Percentiles rank a stretch among this genome's conserved stretches.
Conservation (phyloP, 2,888 invertebrate genomes). For the Sycophila texana region DNA sequence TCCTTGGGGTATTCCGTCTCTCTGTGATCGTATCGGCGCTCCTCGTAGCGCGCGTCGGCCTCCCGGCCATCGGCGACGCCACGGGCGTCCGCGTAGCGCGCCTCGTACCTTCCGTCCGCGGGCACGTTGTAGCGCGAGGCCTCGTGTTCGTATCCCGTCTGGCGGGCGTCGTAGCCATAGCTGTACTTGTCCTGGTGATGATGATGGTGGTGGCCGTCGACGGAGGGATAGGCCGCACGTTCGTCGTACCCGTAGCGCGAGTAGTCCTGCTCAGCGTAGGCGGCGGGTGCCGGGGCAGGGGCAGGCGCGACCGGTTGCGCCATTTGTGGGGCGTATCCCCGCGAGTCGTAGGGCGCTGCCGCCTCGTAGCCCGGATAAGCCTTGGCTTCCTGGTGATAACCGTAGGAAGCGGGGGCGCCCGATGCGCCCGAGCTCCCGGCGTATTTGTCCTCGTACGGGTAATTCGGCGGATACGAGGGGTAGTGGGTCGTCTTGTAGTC, state of each 20-base stretch:
- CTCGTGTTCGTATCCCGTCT: slow-evolving; percentile 63
- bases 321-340: slow-evolving; percentile 61
- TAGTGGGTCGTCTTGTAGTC: slow-evolving; percentile 74
- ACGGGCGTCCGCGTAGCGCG: slow-evolving; percentile 59
- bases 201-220: slow-evolving; percentile 45
- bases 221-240: slow-evolving; percentile 27
- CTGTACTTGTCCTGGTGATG: slow-evolving; percentile 63
- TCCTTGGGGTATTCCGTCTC: slow-evolving; percentile 61
- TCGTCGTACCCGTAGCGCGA: slow-evolving; percentile 49
- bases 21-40: slow-evolving; percentile 51
- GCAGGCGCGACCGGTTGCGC: slow-evolving; percentile 55
- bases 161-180: slow-evolving; percentile 64
- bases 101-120: neutral
- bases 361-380: slow-evolving; percentile 50
- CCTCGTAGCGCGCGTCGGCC: slow-evolving; percentile 63
- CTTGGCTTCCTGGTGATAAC: no score
- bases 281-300: slow-evolving; percentile 8
- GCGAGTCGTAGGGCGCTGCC: slow-evolving; percentile 61
- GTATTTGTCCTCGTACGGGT: slow-evolving; percentile 71
- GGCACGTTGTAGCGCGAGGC: neutral
- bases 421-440: slow-evolving; percentile 26
- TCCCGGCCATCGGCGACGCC: slow-evolving; percentile 56
- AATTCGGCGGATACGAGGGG: slow-evolving; percentile 74
- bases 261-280: slow-evolving; percentile 42
- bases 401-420: neutral